Evolutionary conservation across 2,888 invertebrate species (phyloP).

Genomic region (Hemistola chrysoprasaria): DNA sequence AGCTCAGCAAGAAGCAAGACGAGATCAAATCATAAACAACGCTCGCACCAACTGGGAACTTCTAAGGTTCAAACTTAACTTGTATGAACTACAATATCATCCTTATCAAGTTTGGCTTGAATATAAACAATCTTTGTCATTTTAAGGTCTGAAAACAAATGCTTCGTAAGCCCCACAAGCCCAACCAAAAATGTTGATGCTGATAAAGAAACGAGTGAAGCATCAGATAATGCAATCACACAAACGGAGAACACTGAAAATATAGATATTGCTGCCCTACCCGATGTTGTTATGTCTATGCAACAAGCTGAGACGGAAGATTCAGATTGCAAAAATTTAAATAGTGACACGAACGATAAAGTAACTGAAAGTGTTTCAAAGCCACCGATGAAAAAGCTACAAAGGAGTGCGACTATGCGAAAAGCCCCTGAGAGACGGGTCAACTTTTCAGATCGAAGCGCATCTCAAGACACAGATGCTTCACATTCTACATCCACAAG

Average conservation of each 20-base stretch:
- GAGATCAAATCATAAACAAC: constrained; percentile 93
- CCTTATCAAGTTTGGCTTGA: too few species aligned
- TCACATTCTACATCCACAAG: constrained; percentile 83
- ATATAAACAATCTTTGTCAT: constrained; percentile 4
- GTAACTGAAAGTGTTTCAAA: constrained; percentile 39
- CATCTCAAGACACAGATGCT: constrained; percentile 84
- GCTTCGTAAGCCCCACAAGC: constrained; percentile 60
- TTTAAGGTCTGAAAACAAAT: constrained; percentile 85
- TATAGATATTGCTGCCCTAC: constrained; percentile 47
- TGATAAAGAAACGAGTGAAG: constrained; percentile 58
- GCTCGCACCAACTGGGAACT: constrained; percentile 94
- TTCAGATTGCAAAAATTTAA: constrained; percentile 53
- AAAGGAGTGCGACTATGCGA: constrained; percentile 71
- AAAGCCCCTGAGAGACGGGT: constrained; percentile 75
- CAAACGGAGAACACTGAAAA: constrained; percentile 46
- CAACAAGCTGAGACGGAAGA: constrained; percentile 58
- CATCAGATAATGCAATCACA: constrained; percentile 37
- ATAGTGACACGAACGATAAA: constrained; percentile 49
- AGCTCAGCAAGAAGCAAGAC: constrained; percentile 82
- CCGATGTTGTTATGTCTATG: constrained; percentile 56
- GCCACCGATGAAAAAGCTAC: constrained; percentile 52
- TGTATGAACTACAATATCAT: background rate
- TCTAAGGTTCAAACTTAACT: constrained; percentile 61
- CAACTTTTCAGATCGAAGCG: constrained; percentile 77
- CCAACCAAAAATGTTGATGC: constrained; percentile 53